Percentiles rank a stretch among this genome's conserved stretches.
Evolutionary conservation across 2,797 vertebrate genomes (phyloP).

Genomic region (Gallinago nigripennis): DNA sequence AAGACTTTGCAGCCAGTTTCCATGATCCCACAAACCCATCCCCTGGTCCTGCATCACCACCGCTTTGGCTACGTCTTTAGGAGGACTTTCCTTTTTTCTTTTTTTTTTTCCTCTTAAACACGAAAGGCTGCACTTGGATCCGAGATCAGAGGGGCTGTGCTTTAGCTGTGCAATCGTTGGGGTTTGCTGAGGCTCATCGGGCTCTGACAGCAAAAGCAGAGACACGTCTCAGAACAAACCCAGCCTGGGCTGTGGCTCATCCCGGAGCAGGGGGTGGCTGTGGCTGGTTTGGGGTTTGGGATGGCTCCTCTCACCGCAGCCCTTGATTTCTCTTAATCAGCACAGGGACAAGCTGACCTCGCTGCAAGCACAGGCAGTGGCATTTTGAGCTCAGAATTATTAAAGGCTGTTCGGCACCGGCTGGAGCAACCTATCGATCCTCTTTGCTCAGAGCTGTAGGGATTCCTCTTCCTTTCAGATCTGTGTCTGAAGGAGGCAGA

Average conservation of each 20-base stretch:
- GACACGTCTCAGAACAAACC: background rate
- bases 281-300: background rate
- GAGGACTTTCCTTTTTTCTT: background rate
- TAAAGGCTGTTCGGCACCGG: background rate
- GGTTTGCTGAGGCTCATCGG: background rate
- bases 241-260: background rate
- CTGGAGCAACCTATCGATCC: background rate
- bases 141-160: background rate
- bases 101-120: background rate
- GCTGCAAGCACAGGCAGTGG: background rate
- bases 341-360: background rate
- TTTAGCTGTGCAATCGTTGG: background rate
- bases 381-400: background rate
- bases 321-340: background rate
- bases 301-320: background rate
- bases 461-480: background rate
- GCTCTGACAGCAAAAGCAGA: background rate
- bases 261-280: background rate
- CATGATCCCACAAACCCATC: background rate
- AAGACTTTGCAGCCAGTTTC: background rate
- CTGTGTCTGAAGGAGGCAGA: background rate
- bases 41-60: background rate
- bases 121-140: background rate
- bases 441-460: background rate
- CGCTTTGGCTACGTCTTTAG: background rate